Conservation (phyloP, 2,113 vertebrate genomes). For the Ceratotherium simum region DNA sequence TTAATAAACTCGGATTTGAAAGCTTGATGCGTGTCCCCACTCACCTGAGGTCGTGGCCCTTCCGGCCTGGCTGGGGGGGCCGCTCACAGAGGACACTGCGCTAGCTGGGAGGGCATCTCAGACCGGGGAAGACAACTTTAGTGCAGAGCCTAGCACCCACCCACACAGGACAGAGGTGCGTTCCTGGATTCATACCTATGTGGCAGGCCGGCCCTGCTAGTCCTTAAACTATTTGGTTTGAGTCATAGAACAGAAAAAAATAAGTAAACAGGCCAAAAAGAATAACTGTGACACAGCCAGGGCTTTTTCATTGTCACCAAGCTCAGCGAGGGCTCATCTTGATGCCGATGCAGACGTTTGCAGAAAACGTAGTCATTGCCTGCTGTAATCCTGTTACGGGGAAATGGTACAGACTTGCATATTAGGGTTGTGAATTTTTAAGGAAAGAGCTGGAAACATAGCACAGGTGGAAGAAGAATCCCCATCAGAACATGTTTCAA, state of each 20-base stretch:
- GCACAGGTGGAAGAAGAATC: not conserved
- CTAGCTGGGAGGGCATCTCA: not conserved
- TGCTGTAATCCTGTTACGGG: not conserved
- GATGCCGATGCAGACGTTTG: slow-evolving; percentile 46
- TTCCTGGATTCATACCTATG: not conserved
- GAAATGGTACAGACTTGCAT: not conserved
- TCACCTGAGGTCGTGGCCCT: not conserved
- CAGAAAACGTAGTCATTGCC: slow-evolving; percentile 51
- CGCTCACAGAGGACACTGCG: not conserved
- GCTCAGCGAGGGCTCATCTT: not conserved
- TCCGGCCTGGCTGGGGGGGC: too few species aligned
- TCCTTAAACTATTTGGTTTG: slow-evolving; percentile 1
- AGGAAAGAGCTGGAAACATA: slow-evolving; percentile 20
- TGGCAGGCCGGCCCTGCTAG: not conserved
- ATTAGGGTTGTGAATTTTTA: not conserved
- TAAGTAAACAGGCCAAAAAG: not conserved
- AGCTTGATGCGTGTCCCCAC: not conserved
- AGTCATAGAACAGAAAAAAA: slow-evolving; percentile 26
- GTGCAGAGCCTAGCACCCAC: not conserved
- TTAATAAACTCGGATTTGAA: not conserved
- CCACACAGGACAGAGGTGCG: not conserved
- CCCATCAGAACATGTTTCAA: not conserved
- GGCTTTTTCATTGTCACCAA: slow-evolving; percentile 7
- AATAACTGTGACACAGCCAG: not conserved
- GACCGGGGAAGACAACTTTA: not conserved